Evolutionary conservation across 1,140 invertebrate genomes (phyloP), one percentile per base, ranked within the genome.

Genomic region (Helicoverpa armigera): DNA sequence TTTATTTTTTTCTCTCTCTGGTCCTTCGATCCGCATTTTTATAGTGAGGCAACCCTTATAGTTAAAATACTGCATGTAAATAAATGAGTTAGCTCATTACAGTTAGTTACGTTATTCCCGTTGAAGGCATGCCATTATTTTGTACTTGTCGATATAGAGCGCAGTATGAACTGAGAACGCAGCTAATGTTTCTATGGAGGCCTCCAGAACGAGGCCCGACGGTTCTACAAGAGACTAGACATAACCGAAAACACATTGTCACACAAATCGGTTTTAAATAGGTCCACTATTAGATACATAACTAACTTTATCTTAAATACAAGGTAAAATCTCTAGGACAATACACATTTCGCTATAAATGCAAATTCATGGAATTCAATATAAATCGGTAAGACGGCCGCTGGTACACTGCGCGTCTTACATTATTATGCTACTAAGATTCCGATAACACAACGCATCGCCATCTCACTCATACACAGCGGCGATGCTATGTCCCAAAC

Each of bases 321-420:
- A 91, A 90, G 92, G 91, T 92, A 93, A 92, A 93, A 94, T 94
- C 91, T 94, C 92, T 94, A 94, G 91, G 90, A 93, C 91, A 87
- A 92, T 91, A 94, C 88, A 93, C 91, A 92, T 94, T 93, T 92
- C 91, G 91, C 89, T 92, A 94, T 95, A 95, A 95, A 95, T 95
- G 94, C 94, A 95, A 95, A 94, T 95, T 95, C 92, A 95, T 94
- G 94, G 94, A 95, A 95, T 95, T 95, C 92, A 95, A 94, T 92
- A 92, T 90, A 87, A 91, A 88, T 82, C 85, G 84, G 88, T 94
- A 93, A 94, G 91, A 89, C 90, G 83, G 61, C 78, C 67, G 60
- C 86, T 70, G 81, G 75, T 77, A 77, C 61, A 77, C 23, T 76
- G 82, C 31, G 67, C 82, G 87, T 78, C 91, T 94, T 93, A 94